Conservation (phyloP, 2,113 vertebrate genomes). For the Epinephelus fuscoguttatus region DNA sequence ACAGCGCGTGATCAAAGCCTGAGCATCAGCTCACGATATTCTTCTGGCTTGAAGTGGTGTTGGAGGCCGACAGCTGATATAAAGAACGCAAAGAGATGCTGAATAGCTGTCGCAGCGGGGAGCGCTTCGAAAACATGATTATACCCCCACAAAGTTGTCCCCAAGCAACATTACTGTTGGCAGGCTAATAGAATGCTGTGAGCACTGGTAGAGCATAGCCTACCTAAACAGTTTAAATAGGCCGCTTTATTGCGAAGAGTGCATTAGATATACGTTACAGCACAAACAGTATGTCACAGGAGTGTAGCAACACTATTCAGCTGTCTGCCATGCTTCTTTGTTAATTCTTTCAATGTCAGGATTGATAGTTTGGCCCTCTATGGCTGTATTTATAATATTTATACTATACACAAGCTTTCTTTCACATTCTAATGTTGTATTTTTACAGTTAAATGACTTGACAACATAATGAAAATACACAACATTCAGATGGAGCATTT, state of each 20-base stretch:
- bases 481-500: neutral
- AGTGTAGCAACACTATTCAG: neutral
- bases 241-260: neutral
- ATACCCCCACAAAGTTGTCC: conserved; percentile 38
- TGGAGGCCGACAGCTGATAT: conserved; percentile 43
- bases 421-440: neutral
- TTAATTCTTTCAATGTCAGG: neutral
- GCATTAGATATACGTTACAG: neutral
- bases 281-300: neutral
- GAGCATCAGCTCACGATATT: conserved; percentile 45
- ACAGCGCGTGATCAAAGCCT: conserved; percentile 42
- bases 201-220: neutral
- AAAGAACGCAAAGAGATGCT: conserved; percentile 23
- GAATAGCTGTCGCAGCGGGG: conserved; percentile 33
- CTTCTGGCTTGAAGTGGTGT: conserved; percentile 23
- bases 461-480: neutral
- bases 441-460: neutral
- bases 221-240: neutral
- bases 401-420: neutral
- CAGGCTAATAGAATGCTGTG: conserved; percentile 43
- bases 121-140: conserved; percentile 46
- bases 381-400: neutral
- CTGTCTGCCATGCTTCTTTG: neutral
- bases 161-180: conserved; percentile 22
- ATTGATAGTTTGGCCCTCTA: neutral